Evolutionary conservation across 2,888 invertebrate species (phyloP).

Genomic region (Arenicola marina): DNA sequence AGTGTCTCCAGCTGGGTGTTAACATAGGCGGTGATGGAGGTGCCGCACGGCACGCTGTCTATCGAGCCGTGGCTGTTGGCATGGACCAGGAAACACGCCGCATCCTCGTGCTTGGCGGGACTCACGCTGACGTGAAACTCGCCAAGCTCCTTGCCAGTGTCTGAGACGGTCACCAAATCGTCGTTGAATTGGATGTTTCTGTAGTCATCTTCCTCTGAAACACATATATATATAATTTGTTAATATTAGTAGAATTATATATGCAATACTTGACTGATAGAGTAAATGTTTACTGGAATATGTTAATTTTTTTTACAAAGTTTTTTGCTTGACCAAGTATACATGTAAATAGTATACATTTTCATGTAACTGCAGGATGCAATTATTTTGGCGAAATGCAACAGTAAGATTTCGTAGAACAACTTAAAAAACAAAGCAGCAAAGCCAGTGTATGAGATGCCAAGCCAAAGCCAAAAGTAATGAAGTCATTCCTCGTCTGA

Average conservation of each 20-base stretch:
- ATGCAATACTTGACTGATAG: too few relatives aligned
- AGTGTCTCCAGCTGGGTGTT: constrained; percentile 53
- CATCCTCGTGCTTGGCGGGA: constrained; percentile 41
- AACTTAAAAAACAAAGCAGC: neutral
- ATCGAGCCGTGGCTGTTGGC: constrained; percentile 60
- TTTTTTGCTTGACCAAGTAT: too few relatives aligned
- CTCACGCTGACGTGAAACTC: constrained; percentile 56
- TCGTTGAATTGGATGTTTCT: constrained; percentile 57
- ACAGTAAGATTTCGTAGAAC: neutral
- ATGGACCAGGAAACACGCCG: constrained; percentile 57
- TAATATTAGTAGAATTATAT: too few relatives aligned
- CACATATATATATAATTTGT: neutral
- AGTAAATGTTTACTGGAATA: too few relatives aligned
- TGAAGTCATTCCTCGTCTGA: too few relatives aligned
- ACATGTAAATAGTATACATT: too few relatives aligned
- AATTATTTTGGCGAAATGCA: too few relatives aligned
- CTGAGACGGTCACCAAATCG: constrained; percentile 54
- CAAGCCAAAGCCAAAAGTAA: too few relatives aligned
- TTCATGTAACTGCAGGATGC: too few relatives aligned
- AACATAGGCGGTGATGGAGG: constrained; percentile 58
- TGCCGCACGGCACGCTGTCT: constrained; percentile 60
- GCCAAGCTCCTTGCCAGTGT: constrained; percentile 58
- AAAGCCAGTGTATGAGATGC: too few relatives aligned
- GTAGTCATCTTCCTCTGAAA: constrained; percentile 48
- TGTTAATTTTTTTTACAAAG: too few relatives aligned